Base-by-base conservation (phyloP, 2,113 vertebrate species). In the Melanostigma gelatinosum region DNA sequence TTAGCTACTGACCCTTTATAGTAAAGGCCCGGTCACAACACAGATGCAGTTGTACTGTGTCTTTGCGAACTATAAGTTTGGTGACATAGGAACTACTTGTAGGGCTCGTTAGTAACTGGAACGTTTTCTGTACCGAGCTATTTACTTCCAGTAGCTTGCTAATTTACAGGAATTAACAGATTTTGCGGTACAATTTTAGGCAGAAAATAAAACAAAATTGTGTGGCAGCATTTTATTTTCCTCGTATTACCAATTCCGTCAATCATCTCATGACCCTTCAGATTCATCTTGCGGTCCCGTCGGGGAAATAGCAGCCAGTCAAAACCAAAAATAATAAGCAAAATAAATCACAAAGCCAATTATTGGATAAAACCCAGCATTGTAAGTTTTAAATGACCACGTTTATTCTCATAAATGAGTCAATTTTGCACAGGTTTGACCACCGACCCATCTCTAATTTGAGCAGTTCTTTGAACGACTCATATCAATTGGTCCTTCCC, bases 391-490 rank as follows among this genome's bases (percentile, higher is more conserved):
- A 8, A 57, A 72, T 46, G 8, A 16, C 60, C 22, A 64, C 32
- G 13, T 52, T 12, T 27, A 18, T 29, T 6, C 18, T 68, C 46
- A 72, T 50, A 34, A 46, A 5, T 58, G n/a, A 34, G 34, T 18
- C 32, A 44, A 42, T 15, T 6, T 29, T 27, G 38, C 16, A 42
- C 22, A 22, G 32, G 50, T 76, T 72, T 65, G 32, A 60, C 57
- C 5, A 62, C 29, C 44, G 70, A 69, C 62, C 29, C 61, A 3
- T 54, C 44, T 13, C 15, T 42, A n/a, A 5, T 62, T 50, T 18
- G 32, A 50, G 38, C 54, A 1, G 61, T 50, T 74, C 36, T 82
- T 62, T 76, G 36, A 82, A 22, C 1, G 18, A 60, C 67, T 32
- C 61, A 20, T 5, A 72, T 72, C 79, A 34, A 20, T 74, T 29